Evolutionary conservation across 2,888 invertebrate genomes (phyloP), one percentile per base, ranked within the genome.

Genomic region (Yponomeuta plumbellus): DNA sequence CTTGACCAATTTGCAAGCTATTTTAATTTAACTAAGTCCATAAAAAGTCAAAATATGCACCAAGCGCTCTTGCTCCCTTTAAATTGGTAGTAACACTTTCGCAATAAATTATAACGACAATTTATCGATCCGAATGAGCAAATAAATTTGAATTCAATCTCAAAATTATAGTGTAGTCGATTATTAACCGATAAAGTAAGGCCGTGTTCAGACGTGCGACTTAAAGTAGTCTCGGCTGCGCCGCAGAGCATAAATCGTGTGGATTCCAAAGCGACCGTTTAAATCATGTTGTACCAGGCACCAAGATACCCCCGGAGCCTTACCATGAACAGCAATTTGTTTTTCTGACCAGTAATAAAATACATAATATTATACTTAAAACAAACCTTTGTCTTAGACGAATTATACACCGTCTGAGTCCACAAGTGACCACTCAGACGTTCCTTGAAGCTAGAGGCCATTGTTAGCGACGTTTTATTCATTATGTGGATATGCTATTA

Each of bases 241-340:
- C 61, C 23, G 6, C 34, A 23, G 52, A 71, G 72, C 73, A 83
- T 85, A 84, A 86, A 84, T 85, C 78, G 75, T 73, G 81, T 76
- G 78, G 79, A 82, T 83, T 80, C 83, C 80, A 76, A 80, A 81
- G 80, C 65, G 78, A 78, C 77, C 73, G 72, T 75, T 78, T 87
- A 85, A 88, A 87, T 88, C 87, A 88, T 81, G 80, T 77, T 62
- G 78, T 83, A 80, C 81, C 80, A 84, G 86, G 85, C 86, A 87
- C 83, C 63, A 44, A 44, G 44, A 59, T 59, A 59, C 44, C 21
- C 10, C 61, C n/a, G 21, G 11, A 21, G 44, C 21, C 63, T 20
- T 63, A 63, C 63, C 22, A 63, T 22, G 21, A 44, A 40, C 63
- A 10, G 1, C 20, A 62, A 39, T 11, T 22, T 59, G 59, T 20